Base-by-base conservation (phyloP, 1,140 invertebrate species). In the Scylla paramamosain region DNA sequence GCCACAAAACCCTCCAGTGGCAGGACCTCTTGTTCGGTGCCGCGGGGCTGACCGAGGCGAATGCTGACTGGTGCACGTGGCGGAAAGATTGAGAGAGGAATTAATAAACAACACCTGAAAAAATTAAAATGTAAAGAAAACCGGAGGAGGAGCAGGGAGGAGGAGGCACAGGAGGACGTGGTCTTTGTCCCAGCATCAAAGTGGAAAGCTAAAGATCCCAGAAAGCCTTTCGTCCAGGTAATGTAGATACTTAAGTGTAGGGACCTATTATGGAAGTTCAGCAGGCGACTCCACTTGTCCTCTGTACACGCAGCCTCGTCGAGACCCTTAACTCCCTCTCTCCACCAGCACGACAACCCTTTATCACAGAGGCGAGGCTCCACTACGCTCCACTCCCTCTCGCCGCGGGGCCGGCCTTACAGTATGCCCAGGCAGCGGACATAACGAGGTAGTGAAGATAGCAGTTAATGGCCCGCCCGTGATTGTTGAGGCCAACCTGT, bases 161-260 rank as follows among this genome's bases (percentile, higher is more conserved):
- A 93, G 45, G 25, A 45, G n/a, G 84, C 25, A n/a, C 20, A 87
- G 29, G 31, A 86, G 48, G 83, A 20, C 48, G 77, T 46, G 39
- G 39, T 28, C 77, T 94, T 94, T 89, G 87, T 90, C 48, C 91
- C 45, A 87, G 94, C 94, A 95, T 95, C 94, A 95, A 95, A 95
- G 94, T 95, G 48, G 91, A 87, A 95, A 91, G 45, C 87, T 95
- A 95, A 90, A 95, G 94, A 95, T 95, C 92, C 52, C 83, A 92
- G 91, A 92, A 92, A 92, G 90, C 46, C 94, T 87, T 92, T 87
- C 67, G 89, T n/a, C 90, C 82, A 95, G 94, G 94, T 95, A 92
- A 95, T 95, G 94, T 92, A 87, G 94, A 92, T 92, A 45, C 94
- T 95, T 95, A 95, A 95, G 94, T 95, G 94, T 95, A 46, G 90